These are phyloP conservation scores for Cheilosia grossa DNA, from an alignment of 2,888 invertebrate species.

Conservation along the genomic window DNA sequence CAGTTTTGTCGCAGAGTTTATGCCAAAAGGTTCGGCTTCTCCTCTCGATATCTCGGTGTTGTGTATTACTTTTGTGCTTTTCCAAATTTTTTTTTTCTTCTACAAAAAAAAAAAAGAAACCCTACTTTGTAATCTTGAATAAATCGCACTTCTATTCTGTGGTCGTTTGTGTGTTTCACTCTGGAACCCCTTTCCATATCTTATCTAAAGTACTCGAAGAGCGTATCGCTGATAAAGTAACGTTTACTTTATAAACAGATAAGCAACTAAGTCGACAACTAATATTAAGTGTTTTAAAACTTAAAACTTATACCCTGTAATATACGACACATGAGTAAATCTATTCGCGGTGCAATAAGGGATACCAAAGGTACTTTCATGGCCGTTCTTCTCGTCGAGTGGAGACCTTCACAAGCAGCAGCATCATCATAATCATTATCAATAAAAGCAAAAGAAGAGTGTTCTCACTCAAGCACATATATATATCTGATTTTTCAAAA, in stretches of 20 bases:
- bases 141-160: conserved; percentile 42
- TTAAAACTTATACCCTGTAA: conserved; percentile 23
- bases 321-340: conserved; percentile 20
- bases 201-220: conserved; percentile 68
- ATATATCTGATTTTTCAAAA: too few relatives aligned
- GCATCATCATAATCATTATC: conserved; percentile 44
- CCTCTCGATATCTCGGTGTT: conserved; percentile 66
- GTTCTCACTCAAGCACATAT: neutral
- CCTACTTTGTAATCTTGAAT: conserved; percentile 55
- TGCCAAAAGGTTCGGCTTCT: conserved; percentile 80
- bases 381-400: conserved; percentile 37
- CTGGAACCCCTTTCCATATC: conserved; percentile 62
- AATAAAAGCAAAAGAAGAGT: conserved; percentile 30
- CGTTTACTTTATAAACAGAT: conserved; percentile 68
- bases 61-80: conserved; percentile 65
- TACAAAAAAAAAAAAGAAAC: conserved; percentile 25
- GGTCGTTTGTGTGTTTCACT: conserved; percentile 46
- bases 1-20: conserved; percentile 82
- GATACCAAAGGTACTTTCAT: conserved; percentile 52
- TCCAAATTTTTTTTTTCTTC: conserved; percentile 50
- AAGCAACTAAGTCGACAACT: conserved; percentile 58
- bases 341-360: conserved; percentile 13
- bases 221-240: conserved; percentile 66
- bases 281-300: conserved; percentile 35
- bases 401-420: conserved; percentile 35